Evolutionary conservation across 2,888 invertebrate species (phyloP).

Genomic region (Clunio marinus): DNA sequence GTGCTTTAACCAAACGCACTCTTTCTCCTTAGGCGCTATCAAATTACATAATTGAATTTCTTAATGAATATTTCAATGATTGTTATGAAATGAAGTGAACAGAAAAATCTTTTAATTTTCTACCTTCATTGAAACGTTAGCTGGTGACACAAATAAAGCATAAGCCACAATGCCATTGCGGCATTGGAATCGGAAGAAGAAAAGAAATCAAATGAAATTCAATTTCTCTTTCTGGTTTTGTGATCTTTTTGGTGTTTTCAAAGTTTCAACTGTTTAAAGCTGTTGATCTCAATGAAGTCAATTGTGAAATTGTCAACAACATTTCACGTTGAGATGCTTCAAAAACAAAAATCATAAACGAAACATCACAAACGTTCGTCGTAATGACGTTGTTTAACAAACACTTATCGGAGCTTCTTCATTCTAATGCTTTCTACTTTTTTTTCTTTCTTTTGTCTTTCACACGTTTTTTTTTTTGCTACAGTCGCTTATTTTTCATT

Average conservation of each 20-base stretch:
- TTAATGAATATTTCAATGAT: constrained; percentile 3
- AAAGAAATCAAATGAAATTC: not conserved
- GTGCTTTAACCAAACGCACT: constrained; percentile 8
- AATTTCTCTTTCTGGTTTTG: not conserved
- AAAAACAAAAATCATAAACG: no score
- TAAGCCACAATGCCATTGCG: no score
- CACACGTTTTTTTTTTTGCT: not conserved
- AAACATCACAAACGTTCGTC: no score
- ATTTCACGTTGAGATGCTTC: not conserved
- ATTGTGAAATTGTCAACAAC: constrained; percentile 19
- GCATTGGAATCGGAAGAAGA: not conserved
- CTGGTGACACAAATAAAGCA: constrained; percentile 10
- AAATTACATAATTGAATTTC: constrained; percentile 21
- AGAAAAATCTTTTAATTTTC: not conserved
- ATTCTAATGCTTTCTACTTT: no score
- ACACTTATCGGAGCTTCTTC: constrained; percentile 19
- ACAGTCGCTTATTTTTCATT: not conserved
- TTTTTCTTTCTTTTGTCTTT: not conserved
- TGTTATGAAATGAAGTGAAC: not conserved
- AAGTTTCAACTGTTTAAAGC: no score
- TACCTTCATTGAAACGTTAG: not conserved
- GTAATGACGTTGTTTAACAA: constrained; percentile 21
- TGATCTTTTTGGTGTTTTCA: not conserved
- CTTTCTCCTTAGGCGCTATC: not conserved
- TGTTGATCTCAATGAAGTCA: not conserved